Conservation (phyloP, 64 coral and sea anemone genomes). For the Acropora tenuis region DNA sequence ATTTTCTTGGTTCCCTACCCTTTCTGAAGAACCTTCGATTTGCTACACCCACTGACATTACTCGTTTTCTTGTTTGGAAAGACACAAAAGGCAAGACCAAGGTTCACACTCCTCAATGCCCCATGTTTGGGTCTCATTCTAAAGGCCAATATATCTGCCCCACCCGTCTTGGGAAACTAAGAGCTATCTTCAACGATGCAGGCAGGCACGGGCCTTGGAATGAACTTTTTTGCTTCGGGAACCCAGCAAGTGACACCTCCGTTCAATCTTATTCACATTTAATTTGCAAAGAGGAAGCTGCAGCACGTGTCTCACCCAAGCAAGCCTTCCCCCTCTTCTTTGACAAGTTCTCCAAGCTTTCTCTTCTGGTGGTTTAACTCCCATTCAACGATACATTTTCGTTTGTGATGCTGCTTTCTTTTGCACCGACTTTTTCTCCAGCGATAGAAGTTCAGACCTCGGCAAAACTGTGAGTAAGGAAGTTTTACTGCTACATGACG, state of each 20-base stretch:
- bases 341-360: slow-evolving; percentile 17
- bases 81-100: slow-evolving; percentile 24
- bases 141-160: neutral
- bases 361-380: neutral
- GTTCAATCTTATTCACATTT: slow-evolving; percentile 20
- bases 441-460: slow-evolving; percentile 5
- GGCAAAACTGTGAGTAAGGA: slow-evolving; percentile 5
- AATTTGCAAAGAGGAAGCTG: slow-evolving; percentile 27
- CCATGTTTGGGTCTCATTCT: neutral
- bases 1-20: too few relatives aligned
- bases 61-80: slow-evolving; percentile 56
- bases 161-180: slow-evolving; percentile 51
- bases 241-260: neutral
- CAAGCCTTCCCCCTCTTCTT: slow-evolving; percentile 53
- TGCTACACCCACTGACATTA: slow-evolving; percentile 2
- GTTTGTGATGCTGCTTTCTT: neutral
- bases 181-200: slow-evolving; percentile 33
- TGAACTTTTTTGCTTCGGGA: neutral
- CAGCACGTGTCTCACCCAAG: slow-evolving; percentile 12
- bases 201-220: slow-evolving; percentile 35
- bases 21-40: too few relatives aligned
- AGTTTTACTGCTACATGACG: neutral
- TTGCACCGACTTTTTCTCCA: neutral
- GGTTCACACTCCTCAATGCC: neutral
- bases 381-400: neutral